Conservation (phyloP, 2,113 vertebrate genomes). For the Oceanodroma tethys region DNA sequence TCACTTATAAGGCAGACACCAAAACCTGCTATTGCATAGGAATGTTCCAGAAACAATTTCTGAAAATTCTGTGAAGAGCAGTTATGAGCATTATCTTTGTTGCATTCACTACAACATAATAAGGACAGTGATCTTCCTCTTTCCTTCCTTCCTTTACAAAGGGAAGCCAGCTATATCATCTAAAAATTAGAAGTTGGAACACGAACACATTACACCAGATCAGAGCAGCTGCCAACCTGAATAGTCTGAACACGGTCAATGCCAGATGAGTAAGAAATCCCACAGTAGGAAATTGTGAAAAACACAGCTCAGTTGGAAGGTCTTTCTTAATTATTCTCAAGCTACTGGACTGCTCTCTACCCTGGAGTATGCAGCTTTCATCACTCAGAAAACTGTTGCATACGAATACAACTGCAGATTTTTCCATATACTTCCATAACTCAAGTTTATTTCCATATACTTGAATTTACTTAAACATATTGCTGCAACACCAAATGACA, state of each 20-base stretch:
- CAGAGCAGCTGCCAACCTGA: neutral
- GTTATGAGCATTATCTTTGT: neutral
- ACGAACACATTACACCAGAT: neutral
- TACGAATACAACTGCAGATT: neutral
- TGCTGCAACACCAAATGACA: neutral
- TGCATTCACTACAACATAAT: neutral
- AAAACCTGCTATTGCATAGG: neutral
- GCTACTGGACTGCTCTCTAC: neutral
- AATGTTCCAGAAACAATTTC: neutral
- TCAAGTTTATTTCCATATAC: neutral
- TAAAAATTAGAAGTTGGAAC: neutral
- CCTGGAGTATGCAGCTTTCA: neutral
- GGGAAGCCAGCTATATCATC: neutral
- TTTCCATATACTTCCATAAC: neutral
- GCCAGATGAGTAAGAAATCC: neutral
- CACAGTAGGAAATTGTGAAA: neutral
- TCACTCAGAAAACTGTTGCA: neutral
- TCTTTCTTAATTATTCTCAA: neutral
- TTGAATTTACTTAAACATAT: neutral
- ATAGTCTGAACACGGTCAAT: neutral
- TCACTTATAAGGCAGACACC: neutral
- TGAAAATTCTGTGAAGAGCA: neutral
- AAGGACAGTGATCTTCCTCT: neutral
- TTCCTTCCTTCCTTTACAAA: neutral
- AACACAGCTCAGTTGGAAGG: neutral